These are phyloP conservation scores for Timandra comae DNA, from an alignment of 2,888 invertebrate species.

Conservation along the genomic window DNA sequence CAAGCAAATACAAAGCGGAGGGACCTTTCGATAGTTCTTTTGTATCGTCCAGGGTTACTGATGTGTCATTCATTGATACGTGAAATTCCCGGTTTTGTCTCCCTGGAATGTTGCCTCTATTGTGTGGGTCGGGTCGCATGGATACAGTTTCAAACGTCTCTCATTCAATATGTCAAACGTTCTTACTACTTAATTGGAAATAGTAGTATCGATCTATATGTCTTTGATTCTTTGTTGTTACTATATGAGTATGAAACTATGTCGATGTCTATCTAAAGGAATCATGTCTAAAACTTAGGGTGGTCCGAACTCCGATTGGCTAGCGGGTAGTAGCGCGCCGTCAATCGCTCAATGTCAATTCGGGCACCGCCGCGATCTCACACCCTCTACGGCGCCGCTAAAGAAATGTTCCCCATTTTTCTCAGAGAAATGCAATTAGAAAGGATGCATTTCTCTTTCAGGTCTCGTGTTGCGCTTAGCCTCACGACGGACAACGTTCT, in stretches of 20 bases:
- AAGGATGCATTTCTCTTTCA: conserved; percentile 50
- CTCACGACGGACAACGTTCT: conserved; percentile 34
- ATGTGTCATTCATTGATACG: conserved; percentile 48
- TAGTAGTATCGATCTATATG: conserved; percentile 11
- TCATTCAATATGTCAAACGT: conserved; percentile 40
- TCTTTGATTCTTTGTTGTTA: too few relatives aligned
- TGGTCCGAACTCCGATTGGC: too few relatives aligned
- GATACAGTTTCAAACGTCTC: conserved; percentile 57
- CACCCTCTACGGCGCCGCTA: conserved; percentile 44
- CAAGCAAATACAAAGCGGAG: conserved; percentile 28
- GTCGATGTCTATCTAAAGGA: too few relatives aligned
- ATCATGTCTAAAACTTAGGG: too few relatives aligned
- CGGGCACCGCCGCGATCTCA: conserved; percentile 45
- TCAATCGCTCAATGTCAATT: conserved; percentile 61
- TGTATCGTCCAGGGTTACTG: conserved; percentile 25
- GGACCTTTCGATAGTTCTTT: conserved; percentile 31
- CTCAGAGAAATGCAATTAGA: conserved; percentile 63
- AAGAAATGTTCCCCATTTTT: conserved; percentile 64
- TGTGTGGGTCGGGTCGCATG: conserved; percentile 55
- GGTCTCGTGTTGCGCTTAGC: conserved; percentile 42
- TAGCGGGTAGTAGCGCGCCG: conserved; percentile 20
- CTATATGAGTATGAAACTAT: too few relatives aligned
- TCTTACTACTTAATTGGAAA: conserved; percentile 49
- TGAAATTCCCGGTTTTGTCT: conserved; percentile 56
- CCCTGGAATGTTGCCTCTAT: conserved; percentile 56